Base-by-base conservation (phyloP, 2,113 vertebrate species). In the Pterocles gutturalis region DNA sequence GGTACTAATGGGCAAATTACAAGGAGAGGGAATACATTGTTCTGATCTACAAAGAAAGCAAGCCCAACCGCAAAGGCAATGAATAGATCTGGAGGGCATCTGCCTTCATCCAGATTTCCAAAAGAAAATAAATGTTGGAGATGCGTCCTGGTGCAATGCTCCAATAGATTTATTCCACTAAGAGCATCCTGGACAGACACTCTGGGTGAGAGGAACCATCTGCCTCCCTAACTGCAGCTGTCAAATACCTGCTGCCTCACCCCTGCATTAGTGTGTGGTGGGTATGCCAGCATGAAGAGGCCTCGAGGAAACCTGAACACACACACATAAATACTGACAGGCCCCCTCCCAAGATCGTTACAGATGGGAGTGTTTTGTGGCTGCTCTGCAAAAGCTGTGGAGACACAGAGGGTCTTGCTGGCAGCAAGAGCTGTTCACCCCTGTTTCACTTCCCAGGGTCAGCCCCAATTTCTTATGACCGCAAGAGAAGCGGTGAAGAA, bases 161-260 rank as follows among this genome's bases (percentile, higher is more conserved):
- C 19, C 51, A 17, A 7, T 9, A 0, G 0, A 4, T 87, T 28
- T 28, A 4, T 31, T 81, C 43, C 26, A 36, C 36, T 17, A 41
- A 75, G 65, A 48, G 22, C 24, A 16, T 24, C 25, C 49, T 1
- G 2, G 71, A 3, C 29, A 76, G 51, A 19, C 13, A 1, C 14
- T 29, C 55, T 9, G 29, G n/a, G 16, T 19, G 48, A 54, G 69
- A 58, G 51, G 54, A 83, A 4, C n/a, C 6, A 4, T 14, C 66
- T 71, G 29, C 31, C 29, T 55, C 72, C 55, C 60, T 18, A 46
- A 12, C 11, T 2, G 1, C 67, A 51, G 29, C 62, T 57, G 31
- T 4, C 31, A 26, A 13, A 22, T 4, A 11, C 33, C 67, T 24
- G 36, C 83, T 66, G 69, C 54, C 70, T 69, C 36, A 12, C 3